phyloP scores from a whole-genome alignment of 2,888 invertebrate genomes.

The Loripinus fragilis region DNA sequence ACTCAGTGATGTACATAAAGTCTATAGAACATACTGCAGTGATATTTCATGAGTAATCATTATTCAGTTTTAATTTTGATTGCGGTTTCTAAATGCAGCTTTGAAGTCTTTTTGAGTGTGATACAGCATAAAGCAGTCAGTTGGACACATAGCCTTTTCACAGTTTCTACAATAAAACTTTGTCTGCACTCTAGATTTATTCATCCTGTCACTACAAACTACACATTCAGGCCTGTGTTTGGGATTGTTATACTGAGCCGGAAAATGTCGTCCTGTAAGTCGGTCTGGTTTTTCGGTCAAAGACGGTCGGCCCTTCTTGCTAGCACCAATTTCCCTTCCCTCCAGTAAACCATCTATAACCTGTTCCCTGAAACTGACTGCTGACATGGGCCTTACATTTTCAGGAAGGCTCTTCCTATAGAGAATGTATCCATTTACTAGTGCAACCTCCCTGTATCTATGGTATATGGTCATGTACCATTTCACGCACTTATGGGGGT shows the following conservation, averaged over 20 bases:
- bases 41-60: too few relatives aligned
- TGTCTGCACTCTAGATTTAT: slow-evolving; percentile 13
- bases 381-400: neutral
- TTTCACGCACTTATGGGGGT: neutral
- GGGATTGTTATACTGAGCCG: slow-evolving; percentile 8
- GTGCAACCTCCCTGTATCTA: neutral
- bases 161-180: slow-evolving; percentile 17
- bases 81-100: neutral
- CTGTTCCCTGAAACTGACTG: slow-evolving; percentile 26
- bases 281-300: slow-evolving; percentile 24
- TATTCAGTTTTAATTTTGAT: too few relatives aligned
- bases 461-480: neutral
- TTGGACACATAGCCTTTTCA: slow-evolving; percentile 3
- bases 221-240: slow-evolving; percentile 27
- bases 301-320: slow-evolving; percentile 25
- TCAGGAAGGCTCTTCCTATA: neutral
- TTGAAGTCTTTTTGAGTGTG: neutral
- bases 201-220: slow-evolving; percentile 25
- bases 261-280: slow-evolving; percentile 30
- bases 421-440: neutral
- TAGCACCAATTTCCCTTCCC: slow-evolving; percentile 20
- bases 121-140: slow-evolving; percentile 8
- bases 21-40: too few relatives aligned
- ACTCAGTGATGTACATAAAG: too few relatives aligned
- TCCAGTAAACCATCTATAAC: slow-evolving; percentile 14